Base-by-base conservation (phyloP, 2,888 invertebrate genomes). In the Cosmia trapezina region DNA sequence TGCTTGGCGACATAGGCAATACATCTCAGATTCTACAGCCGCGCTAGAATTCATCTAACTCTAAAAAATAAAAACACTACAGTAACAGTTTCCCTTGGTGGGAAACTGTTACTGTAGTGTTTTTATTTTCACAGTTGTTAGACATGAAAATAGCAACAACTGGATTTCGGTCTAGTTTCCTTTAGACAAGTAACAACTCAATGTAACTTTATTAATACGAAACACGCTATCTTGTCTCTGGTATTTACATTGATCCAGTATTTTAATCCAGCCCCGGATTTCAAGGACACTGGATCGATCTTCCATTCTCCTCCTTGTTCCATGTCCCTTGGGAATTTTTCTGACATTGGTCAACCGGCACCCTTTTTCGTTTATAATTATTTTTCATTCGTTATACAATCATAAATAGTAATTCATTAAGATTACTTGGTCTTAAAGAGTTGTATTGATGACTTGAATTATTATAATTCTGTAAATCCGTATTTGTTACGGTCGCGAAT, bases 161-260 rank as follows among this genome's bases (percentile, higher is more conserved):
- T 77, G 56, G 72, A 76, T 73, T 76, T 71, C 37, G 57, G 22
- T 68, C 78, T 69, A 74, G 75, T 78, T 83, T 73, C 60, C 37
- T 19, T 22, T 60, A 56, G 60, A 60, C 54, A 60, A 49, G 62
- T 70, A 72, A 72, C 75, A 81, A 73, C 51, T 70, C 74, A 64
- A 62, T 71, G 69, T 62, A 76, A 76, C 56, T 73, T 83, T 85
- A 85, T 85, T 76, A 73, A 60, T 57, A 76, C 63, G 22, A 65
- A 83, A 75, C 77, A 83, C 62, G 77, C 84, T 75, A 76, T 70
- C 22, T 59, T 47, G 59, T 73, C 19, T 61, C 33, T 80, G 47
- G 43, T 83, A 56, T 78, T 54, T 66, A 73, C n/a, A 54, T 37
- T 41, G 9, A 47, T 47, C n/a, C 37, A 61, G 22, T 43, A 11